These are phyloP conservation scores for Champsocephalus gunnari DNA, from an alignment of 2,797 vertebrate species.

Conservation along the genomic window DNA sequence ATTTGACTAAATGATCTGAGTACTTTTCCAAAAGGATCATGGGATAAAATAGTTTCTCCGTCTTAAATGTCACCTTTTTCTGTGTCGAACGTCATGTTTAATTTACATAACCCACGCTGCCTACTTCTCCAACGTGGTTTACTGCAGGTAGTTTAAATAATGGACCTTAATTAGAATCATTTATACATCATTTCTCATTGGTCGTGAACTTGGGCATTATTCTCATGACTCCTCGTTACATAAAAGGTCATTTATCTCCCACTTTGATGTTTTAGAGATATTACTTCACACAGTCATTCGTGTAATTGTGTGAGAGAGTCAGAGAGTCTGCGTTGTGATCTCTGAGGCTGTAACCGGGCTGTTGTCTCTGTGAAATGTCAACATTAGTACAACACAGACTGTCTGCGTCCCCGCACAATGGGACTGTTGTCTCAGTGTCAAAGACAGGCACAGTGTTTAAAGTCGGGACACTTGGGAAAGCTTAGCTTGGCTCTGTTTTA, in stretches of 20 bases:
- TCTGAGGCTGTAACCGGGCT: constrained; percentile 41
- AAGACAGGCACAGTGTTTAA: constrained; percentile 55
- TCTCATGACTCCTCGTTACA: neutral
- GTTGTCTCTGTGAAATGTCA: constrained; percentile 72
- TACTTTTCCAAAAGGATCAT: no score
- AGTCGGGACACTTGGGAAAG: constrained; percentile 57
- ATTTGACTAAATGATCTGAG: no score
- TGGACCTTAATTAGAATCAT: neutral
- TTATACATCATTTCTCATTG: no score
- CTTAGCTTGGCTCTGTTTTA: constrained; percentile 49
- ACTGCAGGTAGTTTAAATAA: neutral
- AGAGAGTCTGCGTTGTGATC: constrained; percentile 34
- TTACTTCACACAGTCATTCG: constrained; percentile 49
- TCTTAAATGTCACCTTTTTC: neutral
- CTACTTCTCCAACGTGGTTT: neutral
- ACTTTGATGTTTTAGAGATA: constrained; percentile 18
- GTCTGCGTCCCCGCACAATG: constrained; percentile 69
- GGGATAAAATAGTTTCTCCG: no score
- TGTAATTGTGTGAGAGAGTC: constrained; percentile 66
- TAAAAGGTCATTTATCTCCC: neutral
- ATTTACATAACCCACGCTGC: neutral
- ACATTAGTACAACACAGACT: constrained; percentile 65
- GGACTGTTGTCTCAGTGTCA: constrained; percentile 57
- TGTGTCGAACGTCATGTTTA: neutral
- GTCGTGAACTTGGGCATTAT: neutral